Percentiles rank a stretch among this genome's conserved stretches.
phyloP scores from a whole-genome alignment of 2,888 invertebrate genomes.

The Pristionchus entomophagus region DNA sequence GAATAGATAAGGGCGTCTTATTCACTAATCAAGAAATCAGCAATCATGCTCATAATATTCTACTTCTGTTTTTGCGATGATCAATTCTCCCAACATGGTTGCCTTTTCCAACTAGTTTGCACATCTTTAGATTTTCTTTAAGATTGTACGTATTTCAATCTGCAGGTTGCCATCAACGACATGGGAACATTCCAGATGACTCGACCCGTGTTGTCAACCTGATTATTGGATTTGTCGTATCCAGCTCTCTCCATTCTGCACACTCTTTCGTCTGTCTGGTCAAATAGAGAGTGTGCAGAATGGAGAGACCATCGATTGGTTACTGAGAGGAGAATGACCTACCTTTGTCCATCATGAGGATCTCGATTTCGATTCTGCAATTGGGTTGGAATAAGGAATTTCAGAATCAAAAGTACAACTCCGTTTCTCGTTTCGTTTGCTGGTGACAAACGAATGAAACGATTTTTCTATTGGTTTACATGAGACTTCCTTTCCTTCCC shows the following conservation, averaged over 20 bases:
- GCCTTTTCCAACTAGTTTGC: background rate
- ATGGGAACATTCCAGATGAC: constrained; percentile 39
- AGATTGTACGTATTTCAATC: background rate
- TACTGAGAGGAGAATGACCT: background rate
- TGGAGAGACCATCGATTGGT: background rate
- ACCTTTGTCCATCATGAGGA: constrained; percentile 43
- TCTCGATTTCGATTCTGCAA: constrained; percentile 35
- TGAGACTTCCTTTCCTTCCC: background rate
- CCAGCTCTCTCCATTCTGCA: too few species aligned
- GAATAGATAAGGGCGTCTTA: background rate
- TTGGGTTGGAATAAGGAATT: too few species aligned
- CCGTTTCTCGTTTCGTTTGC: too few species aligned
- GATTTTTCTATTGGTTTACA: background rate
- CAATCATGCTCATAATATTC: too few species aligned
- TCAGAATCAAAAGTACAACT: too few species aligned
- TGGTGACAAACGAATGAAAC: background rate
- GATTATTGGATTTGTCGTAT: background rate
- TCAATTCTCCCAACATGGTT: background rate
- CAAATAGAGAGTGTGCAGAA: too few species aligned
- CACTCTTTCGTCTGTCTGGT: too few species aligned
- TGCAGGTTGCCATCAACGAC: constrained; percentile 19
- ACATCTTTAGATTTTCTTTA: background rate
- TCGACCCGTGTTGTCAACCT: constrained; percentile 19
- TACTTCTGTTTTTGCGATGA: background rate
- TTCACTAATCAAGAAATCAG: too few species aligned